Percentiles rank a stretch among this genome's conserved stretches.
phyloP scores from a whole-genome alignment of 2,797 vertebrate genomes.

The Melanotaenia nigrans region DNA sequence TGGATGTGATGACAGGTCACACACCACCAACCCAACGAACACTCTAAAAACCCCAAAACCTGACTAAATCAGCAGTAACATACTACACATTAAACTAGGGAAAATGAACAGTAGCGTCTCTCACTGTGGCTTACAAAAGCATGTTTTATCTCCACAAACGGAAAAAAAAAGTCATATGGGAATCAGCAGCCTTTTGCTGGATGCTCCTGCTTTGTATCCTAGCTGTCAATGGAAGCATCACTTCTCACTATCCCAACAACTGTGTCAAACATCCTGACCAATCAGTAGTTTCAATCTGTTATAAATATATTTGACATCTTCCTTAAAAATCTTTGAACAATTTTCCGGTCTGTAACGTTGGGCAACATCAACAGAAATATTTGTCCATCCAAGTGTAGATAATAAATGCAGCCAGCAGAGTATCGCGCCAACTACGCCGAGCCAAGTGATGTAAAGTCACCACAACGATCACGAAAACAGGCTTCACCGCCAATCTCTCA shows the following conservation, averaged over 20 bases:
- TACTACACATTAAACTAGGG: constrained; percentile 4
- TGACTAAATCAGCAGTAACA: background rate
- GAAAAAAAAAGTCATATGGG: constrained; percentile 29
- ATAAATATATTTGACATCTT: background rate
- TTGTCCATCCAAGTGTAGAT: constrained; percentile 32
- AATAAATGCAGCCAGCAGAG: constrained; percentile 47
- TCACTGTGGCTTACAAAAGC: constrained; percentile 15
- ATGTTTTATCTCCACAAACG: background rate
- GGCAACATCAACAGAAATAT: constrained; percentile 5
- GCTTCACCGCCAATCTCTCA: constrained; percentile 44
- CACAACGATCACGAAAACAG: constrained; percentile 37
- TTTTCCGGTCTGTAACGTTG: background rate
- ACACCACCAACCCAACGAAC: constrained; percentile 25
- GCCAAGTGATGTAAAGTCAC: constrained; percentile 73
- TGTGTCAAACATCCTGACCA: constrained; percentile 27
- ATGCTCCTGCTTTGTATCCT: constrained; percentile 33
- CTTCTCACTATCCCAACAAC: constrained; percentile 41
- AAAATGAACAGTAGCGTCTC: background rate
- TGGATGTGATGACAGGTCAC: constrained; percentile 59
- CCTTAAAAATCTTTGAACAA: background rate
- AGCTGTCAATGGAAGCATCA: constrained; percentile 61
- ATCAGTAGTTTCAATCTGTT: constrained; percentile 24
- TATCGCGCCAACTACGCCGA: constrained; percentile 68
- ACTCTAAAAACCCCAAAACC: background rate
- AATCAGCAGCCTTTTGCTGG: constrained; percentile 26